These are phyloP conservation scores for Pyrocoelia pectoralis DNA, from an alignment of 2,888 invertebrate species.

Conservation along the genomic window DNA sequence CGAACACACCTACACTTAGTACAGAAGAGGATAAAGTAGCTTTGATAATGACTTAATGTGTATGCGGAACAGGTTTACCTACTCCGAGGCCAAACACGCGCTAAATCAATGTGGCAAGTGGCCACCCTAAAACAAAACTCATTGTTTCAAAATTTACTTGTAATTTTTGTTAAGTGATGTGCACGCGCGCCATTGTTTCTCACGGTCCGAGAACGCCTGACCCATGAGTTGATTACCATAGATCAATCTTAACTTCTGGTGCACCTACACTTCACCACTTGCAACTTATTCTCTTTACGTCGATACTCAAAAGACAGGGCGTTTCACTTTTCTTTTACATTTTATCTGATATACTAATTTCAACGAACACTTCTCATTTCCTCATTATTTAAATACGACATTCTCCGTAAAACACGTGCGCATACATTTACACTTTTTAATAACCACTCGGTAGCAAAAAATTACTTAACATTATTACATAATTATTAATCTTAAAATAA, in stretches of 20 bases:
- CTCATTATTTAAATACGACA: constrained; percentile 1
- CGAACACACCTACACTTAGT: constrained; percentile 22
- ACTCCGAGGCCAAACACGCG: background rate
- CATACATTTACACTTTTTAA: background rate
- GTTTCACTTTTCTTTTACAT: constrained; percentile 20
- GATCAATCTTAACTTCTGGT: constrained; percentile 44
- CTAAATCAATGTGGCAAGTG: background rate
- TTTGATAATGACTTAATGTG: constrained; percentile 1
- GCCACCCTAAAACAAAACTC: background rate
- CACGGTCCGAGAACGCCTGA: constrained; percentile 46
- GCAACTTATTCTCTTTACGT: constrained; percentile 15
- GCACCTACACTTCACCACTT: constrained; percentile 40
- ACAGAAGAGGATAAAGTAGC: constrained; percentile 21
- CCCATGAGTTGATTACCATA: constrained; percentile 46
- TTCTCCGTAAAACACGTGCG: background rate
- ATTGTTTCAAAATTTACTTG: constrained; percentile 4
- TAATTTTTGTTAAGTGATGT: constrained; percentile 20
- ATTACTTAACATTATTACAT: background rate
- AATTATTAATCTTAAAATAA: too few species aligned
- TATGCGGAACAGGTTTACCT: background rate
- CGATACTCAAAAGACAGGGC: constrained; percentile 21
- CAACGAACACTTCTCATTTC: constrained; percentile 2
- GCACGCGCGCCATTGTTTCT: constrained; percentile 42
- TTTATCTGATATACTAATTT: constrained; percentile 34
- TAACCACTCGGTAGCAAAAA: background rate